These are phyloP conservation scores for Anolis apletophallus DNA, from an alignment of 2,797 vertebrate genomes.

Conservation along the genomic window DNA sequence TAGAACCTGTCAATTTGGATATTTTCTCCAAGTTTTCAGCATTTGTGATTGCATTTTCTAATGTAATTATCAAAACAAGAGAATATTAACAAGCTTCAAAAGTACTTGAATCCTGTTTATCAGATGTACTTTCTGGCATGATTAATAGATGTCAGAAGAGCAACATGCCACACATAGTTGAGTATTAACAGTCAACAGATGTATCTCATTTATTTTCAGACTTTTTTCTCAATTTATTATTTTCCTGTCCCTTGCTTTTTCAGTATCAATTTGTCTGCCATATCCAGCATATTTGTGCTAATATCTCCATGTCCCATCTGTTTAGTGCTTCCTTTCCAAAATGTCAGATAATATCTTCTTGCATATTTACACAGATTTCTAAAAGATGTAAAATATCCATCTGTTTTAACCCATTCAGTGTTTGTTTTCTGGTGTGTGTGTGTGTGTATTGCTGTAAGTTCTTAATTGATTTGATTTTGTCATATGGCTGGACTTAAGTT, in stretches of 20 bases:
- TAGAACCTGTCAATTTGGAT: slow-evolving; percentile 5
- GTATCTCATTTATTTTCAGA: slow-evolving; percentile 24
- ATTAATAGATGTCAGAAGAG: slow-evolving; percentile 41
- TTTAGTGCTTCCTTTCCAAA: slow-evolving; percentile 14
- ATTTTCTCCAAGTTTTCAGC: slow-evolving; percentile 2
- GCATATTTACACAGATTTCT: not conserved
- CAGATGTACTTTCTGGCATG: slow-evolving; percentile 26
- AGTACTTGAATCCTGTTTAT: slow-evolving; percentile 20
- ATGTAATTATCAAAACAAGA: slow-evolving; percentile 33
- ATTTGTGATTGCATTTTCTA: slow-evolving; percentile 35
- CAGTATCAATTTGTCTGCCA: slow-evolving; percentile 5
- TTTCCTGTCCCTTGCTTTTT: not conserved
- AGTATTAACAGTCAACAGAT: slow-evolving; percentile 34
- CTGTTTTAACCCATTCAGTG: not conserved
- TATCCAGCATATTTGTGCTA: slow-evolving; percentile 35
- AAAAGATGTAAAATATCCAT: not conserved
- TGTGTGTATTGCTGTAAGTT: not conserved
- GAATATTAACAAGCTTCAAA: slow-evolving; percentile 5
- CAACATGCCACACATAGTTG: slow-evolving; percentile 31
- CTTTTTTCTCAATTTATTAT: slow-evolving; percentile 12
- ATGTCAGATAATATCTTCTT: not conserved
- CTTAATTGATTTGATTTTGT: not conserved
- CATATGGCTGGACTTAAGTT: not conserved
- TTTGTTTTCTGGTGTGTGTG: not conserved
- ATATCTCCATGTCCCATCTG: slow-evolving; percentile 43